Evolutionary conservation across 64 coral and sea anemone species (phyloP).

Genomic region (Orbicella faveolata): DNA sequence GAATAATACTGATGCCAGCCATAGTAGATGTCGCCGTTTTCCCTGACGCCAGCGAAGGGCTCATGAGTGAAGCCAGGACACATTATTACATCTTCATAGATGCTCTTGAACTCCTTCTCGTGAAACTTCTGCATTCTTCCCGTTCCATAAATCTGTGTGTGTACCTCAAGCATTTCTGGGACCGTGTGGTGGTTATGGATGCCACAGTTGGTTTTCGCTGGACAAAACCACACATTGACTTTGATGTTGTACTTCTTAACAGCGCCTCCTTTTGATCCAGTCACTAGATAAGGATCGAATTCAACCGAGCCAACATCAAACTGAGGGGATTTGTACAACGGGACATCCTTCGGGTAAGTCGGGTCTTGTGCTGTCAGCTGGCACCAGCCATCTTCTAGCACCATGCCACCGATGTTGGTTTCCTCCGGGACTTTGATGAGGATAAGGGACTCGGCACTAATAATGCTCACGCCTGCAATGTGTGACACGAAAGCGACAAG

Average conservation of each 20-base stretch:
- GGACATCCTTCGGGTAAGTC: conserved; percentile 40
- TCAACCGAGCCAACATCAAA: conserved; percentile 69
- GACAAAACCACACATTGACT: conserved; percentile 77
- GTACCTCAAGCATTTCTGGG: conserved; percentile 71
- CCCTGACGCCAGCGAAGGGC: conserved; percentile 63
- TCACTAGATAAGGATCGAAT: conserved; percentile 63
- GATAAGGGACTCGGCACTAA: conserved; percentile 62
- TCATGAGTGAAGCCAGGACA: conserved; percentile 78
- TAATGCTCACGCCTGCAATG: conserved; percentile 45
- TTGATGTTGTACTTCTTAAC: conserved; percentile 58
- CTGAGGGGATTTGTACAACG: conserved; percentile 79
- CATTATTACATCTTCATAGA: conserved; percentile 84
- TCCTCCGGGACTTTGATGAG: conserved; percentile 53
- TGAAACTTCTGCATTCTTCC: conserved; percentile 84
- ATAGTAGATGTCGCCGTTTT: conserved; percentile 53
- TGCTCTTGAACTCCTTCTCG: conserved; percentile 46
- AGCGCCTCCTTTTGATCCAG: neutral
- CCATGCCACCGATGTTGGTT: conserved; percentile 36
- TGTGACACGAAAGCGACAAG: too few species aligned
- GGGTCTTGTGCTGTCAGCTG: conserved; percentile 54
- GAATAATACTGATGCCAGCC: conserved; percentile 82
- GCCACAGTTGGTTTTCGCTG: conserved; percentile 62
- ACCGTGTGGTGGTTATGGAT: conserved; percentile 60
- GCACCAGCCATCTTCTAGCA: conserved; percentile 61
- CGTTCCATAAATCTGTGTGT: conserved; percentile 70